These are phyloP conservation scores for Acromyrmex echinatior DNA, from an alignment of 1,140 invertebrate genomes.

Conservation along the genomic window DNA sequence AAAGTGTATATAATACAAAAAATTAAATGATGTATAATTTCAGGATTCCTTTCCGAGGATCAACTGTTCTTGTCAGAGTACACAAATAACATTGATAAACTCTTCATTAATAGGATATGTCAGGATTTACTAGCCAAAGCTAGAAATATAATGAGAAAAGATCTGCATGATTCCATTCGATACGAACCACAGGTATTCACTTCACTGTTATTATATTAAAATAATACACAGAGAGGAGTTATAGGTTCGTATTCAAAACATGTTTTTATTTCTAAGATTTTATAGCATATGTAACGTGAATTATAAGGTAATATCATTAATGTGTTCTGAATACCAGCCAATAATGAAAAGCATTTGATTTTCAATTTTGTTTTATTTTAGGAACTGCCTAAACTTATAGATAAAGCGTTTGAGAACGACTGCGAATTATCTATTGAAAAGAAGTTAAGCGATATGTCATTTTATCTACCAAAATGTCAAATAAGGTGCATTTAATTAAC, in stretches of 20 bases:
- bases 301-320: too few species aligned
- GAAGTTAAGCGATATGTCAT: slow-evolving; percentile 81
- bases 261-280: too few species aligned
- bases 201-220: neutral
- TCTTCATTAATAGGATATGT: slow-evolving; percentile 93
- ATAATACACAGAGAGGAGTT: neutral
- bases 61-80: slow-evolving; percentile 88
- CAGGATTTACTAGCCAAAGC: slow-evolving; percentile 91
- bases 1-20: neutral
- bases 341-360: neutral
- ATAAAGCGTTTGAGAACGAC: slow-evolving; percentile 71
- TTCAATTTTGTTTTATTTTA: slow-evolving; percentile 41
- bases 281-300: too few species aligned
- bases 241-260: too few species aligned
- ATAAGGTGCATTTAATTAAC: slow-evolving; percentile 87
- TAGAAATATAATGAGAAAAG: slow-evolving; percentile 92
- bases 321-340: too few species aligned
- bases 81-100: slow-evolving; percentile 91
- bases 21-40: slow-evolving; percentile 53
- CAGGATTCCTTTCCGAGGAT: slow-evolving; percentile 86
- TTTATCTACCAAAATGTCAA: slow-evolving; percentile 88
- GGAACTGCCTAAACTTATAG: slow-evolving; percentile 81
- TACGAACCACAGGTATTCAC: slow-evolving; percentile 81
- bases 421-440: slow-evolving; percentile 67
- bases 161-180: slow-evolving; percentile 92